phyloP scores from a whole-genome alignment of 2,113 vertebrate genomes.

The Urocynchramus pylzowi region DNA sequence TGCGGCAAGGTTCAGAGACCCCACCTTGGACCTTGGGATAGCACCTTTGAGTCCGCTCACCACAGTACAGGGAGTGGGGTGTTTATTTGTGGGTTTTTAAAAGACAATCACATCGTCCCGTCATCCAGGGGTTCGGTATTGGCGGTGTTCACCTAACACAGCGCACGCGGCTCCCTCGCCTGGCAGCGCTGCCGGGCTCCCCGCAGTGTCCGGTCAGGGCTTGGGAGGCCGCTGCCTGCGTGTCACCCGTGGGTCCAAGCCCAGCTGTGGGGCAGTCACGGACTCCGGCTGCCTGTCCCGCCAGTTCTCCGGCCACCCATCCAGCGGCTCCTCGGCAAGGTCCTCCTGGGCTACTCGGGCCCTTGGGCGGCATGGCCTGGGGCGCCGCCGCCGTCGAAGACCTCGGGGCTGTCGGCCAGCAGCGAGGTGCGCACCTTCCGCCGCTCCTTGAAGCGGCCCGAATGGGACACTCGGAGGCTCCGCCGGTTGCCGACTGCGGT shows the following conservation, averaged over 20 bases:
- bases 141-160: neutral
- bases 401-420: slow-evolving; percentile 74
- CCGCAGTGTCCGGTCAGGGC: neutral
- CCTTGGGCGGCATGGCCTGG: neutral
- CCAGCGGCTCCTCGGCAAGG: neutral
- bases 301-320: neutral
- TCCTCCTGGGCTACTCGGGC: slow-evolving; percentile 7
- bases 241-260: rapidly evolving
- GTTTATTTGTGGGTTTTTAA: neutral
- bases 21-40: neutral
- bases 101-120: neutral
- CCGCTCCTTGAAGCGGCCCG: slow-evolving; percentile 91
- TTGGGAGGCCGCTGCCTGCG: neutral
- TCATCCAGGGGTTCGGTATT: neutral
- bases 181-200: rapidly evolving
- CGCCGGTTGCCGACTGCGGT: slow-evolving; percentile 74
- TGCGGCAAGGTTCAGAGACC: neutral
- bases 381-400: slow-evolving; percentile 68
- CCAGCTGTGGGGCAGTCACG: neutral
- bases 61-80: neutral
- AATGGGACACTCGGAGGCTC: slow-evolving; percentile 88
- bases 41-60: neutral
- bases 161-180: rapidly evolving
- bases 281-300: neutral
- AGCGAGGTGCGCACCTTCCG: slow-evolving; percentile 77